Evolutionary conservation across 1,140 invertebrate species (phyloP), one percentile per base, ranked within the genome.

Genomic region (Cepaea nemoralis): DNA sequence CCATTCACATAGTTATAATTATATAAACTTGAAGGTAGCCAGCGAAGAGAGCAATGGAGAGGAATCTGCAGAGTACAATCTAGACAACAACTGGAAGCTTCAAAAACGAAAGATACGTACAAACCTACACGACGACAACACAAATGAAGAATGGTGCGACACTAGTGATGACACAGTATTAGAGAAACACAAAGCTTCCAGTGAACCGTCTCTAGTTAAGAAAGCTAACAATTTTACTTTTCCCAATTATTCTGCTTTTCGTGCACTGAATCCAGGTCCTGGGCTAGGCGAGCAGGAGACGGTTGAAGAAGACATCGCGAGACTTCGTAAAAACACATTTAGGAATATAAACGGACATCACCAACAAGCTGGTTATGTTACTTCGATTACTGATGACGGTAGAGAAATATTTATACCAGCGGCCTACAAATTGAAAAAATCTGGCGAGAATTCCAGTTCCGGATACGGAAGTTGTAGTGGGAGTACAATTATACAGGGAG

Each of bases 231-330:
- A 35, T 14, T 75, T 73, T 71, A 50, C 77, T 8, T 82, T 81
- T 79, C 79, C 83, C 0, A 77, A 67, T 59, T 48, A 80, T 24
- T 81, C 84, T 0, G 69, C 82, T 31, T 85, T 83, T 39, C 40
- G 39, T 16, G 6, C 73, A 6, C 27, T 35, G 0, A 33, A 39
- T 1, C 22, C 70, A 45, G 67, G 77, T 0, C 75, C 71, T 37
- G 67, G 77, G 0, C 73, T 74, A 22, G 82, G 83, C n/a, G 84
- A 85, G n/a, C 79, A 81, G 22, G 82, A 83, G n/a, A 71, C 80
- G 63, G 83, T 85, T 33, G 83, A 83, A 39, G 84, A 85, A 66
- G 74, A 83, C 33, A 78, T 83, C 24, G 77, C 82, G 33, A 27
- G 76, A 42, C 42, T 74, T 75, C 31, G 74, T 3, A 66, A 73